These are phyloP conservation scores for Porites lobata DNA, from an alignment of 92 coral and sea anemone genomes.

Conservation along the genomic window DNA sequence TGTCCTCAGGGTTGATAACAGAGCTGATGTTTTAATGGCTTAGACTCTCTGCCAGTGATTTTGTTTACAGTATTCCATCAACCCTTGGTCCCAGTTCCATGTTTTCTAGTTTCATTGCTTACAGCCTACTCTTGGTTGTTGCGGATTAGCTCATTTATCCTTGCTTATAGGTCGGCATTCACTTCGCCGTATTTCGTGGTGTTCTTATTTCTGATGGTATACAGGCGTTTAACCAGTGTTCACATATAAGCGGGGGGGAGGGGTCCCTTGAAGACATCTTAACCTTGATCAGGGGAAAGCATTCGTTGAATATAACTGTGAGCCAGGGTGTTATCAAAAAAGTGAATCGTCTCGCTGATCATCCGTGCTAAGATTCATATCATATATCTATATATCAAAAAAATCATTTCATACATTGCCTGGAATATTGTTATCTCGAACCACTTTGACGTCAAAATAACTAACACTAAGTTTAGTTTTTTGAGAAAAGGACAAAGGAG, in stretches of 20 bases:
- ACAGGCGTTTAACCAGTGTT: constrained; percentile 66
- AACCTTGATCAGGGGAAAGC: constrained; percentile 64
- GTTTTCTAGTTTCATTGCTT: background rate
- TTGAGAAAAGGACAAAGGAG: too few relatives aligned
- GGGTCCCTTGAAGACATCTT: constrained; percentile 66
- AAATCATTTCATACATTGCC: too few relatives aligned
- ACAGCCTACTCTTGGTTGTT: constrained; percentile 11
- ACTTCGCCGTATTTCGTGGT: constrained; percentile 9
- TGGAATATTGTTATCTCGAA: too few relatives aligned
- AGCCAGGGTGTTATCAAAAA: constrained; percentile 44
- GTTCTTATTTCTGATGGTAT: constrained; percentile 61
- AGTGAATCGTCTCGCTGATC: constrained; percentile 33
- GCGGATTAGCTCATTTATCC: constrained; percentile 59
- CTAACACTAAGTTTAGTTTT: too few relatives aligned
- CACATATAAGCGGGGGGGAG: constrained; percentile 44
- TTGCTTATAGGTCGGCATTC: constrained; percentile 33
- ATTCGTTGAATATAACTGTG: constrained; percentile 45
- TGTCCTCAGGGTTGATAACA: constrained; percentile 41
- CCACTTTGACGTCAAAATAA: too few relatives aligned
- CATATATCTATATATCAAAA: too few relatives aligned
- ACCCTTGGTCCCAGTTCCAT: constrained; percentile 45
- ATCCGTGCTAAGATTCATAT: too few relatives aligned
- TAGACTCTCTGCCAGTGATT: constrained; percentile 64
- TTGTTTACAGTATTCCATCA: constrained; percentile 77
- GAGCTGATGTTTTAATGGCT: constrained; percentile 32